phyloP scores from a whole-genome alignment of 2,888 invertebrate genomes.

The Ctena decussata region DNA sequence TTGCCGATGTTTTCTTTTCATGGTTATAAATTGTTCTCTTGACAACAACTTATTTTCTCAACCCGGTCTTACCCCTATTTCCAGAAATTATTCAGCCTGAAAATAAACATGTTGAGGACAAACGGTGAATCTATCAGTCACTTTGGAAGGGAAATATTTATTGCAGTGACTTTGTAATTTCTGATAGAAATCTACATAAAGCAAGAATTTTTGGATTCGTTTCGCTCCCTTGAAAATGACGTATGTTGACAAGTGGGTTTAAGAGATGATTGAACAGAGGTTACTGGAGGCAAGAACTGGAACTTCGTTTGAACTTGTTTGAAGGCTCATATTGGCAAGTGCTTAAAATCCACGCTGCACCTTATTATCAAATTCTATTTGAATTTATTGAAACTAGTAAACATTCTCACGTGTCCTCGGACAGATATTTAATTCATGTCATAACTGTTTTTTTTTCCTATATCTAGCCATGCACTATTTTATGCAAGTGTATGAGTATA shows the following conservation, averaged over 20 bases:
- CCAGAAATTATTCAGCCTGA: neutral
- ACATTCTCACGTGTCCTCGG: too few species aligned
- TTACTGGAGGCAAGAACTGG: too few species aligned
- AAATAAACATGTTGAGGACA: neutral
- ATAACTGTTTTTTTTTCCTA: too few species aligned
- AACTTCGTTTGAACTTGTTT: too few species aligned
- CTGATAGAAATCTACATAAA: constrained; percentile 8
- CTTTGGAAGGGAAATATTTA: neutral
- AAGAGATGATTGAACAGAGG: neutral
- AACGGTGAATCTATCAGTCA: neutral
- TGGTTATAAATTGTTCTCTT: neutral
- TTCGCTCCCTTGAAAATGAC: constrained; percentile 3
- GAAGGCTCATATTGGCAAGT: too few species aligned
- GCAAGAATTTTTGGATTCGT: constrained; percentile 2
- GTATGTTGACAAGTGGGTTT: constrained; percentile 8
- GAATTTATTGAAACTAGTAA: too few species aligned
- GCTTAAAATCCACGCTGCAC: too few species aligned
- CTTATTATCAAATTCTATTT: too few species aligned
- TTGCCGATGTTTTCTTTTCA: neutral
- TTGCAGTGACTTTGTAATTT: neutral
- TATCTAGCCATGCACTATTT: too few species aligned
- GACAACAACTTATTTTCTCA: neutral
- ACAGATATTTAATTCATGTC: too few species aligned
- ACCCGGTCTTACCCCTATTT: neutral
- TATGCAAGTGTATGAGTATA: too few species aligned